Evolutionary conservation across 2,797 vertebrate species (phyloP), one percentile per base, ranked within the genome.

Genomic region (Sarcophilus harrisii): DNA sequence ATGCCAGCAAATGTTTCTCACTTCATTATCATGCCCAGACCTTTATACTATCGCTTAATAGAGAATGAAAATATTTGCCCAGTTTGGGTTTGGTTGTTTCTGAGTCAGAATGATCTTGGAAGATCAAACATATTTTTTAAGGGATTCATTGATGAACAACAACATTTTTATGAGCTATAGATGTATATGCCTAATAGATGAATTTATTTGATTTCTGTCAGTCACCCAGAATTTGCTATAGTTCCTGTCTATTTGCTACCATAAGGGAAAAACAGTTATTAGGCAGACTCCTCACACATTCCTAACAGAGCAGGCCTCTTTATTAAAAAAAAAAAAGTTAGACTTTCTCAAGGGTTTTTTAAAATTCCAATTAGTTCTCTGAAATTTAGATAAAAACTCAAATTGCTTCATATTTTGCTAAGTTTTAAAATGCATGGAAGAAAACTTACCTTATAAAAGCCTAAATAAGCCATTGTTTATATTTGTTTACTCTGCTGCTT

Each of bases 1-100:
- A 89, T 94, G 90, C 89, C 87, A 95, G n/a, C 91, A 95, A 97
- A 95, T 21, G 3, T 96, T 98, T 96, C 92, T 96, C 13, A 91
- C 92, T 90, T 96, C 92, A 96, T 96, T 96, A 95, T 94, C 49
- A 96, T 49, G 27, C 55, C 57, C 58, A 16, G 3, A 6, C 28
- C 91, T 96, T 97, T 92, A 95, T 91, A 91, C 92, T 89, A 62
- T 91, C 59, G 0, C 58, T 95, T 62, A 97, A 92, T n/a, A 58
- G 32, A 95, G 32, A 58, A 92, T 93, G 91, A 93, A 90, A 92
- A 94, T 0, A 94, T 94, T 95, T 96, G 92, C 93, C 38, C 73
- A 94, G 62, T 93, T 96, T 95, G 87, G 94, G 0, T 92, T 97
- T 97, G 92, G 18, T 4, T 93, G 73, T 91, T 96, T 97, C 92